These are phyloP conservation scores for Pipistrellus pipistrellus DNA, from an alignment of 2,797 vertebrate genomes.

Conservation along the genomic window DNA sequence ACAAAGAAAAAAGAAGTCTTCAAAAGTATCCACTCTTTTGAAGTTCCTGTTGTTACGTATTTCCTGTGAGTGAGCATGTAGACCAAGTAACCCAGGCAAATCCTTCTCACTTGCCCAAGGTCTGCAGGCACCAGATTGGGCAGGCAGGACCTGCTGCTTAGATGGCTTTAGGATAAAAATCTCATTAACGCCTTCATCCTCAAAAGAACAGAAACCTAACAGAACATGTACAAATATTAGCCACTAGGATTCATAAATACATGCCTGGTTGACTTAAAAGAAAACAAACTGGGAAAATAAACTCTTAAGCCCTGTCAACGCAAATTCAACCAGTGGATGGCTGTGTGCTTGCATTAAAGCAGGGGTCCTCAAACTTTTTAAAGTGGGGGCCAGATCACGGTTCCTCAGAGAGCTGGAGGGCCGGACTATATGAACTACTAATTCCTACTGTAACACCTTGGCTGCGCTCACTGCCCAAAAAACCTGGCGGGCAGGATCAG, in stretches of 20 bases:
- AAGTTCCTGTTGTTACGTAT: background rate
- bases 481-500: no score
- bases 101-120: background rate
- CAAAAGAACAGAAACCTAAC: conserved; percentile 64
- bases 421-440: no score
- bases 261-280: conserved; percentile 52
- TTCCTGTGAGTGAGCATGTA: background rate
- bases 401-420: no score
- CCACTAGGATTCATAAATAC: conserved; percentile 23
- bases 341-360: background rate
- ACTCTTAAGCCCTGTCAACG: background rate
- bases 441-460: no score
- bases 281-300: conserved; percentile 29
- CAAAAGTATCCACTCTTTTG: background rate
- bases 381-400: no score
- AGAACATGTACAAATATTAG: conserved; percentile 62
- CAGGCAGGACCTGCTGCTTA: conserved; percentile 17
- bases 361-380: no score
- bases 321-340: background rate
- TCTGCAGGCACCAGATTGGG: conserved; percentile 6
- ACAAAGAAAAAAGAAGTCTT: background rate
- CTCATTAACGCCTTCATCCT: conserved; percentile 71
- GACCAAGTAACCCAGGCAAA: conserved; percentile 31
- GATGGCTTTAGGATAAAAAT: background rate
- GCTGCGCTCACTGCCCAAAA: no score